Evolutionary conservation across 2,113 vertebrate species (phyloP).

Genomic region (Apus apus): DNA sequence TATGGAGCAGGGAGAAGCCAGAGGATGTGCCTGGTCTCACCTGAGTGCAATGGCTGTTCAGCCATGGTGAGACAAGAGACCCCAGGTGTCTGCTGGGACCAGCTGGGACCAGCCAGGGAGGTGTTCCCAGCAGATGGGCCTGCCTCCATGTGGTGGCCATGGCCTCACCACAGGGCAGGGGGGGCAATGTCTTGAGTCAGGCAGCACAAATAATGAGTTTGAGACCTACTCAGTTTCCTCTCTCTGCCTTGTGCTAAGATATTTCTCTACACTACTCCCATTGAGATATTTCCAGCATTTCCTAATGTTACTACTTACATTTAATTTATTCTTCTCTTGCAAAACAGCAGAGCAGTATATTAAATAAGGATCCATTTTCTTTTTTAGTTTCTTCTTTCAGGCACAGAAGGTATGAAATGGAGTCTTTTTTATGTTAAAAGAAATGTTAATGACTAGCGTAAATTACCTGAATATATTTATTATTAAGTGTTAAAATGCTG

Average conservation of each 20-base stretch:
- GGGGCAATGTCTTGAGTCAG: background rate
- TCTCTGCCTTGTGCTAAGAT: background rate
- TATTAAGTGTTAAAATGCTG: background rate
- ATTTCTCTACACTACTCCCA: background rate
- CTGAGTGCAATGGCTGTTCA: background rate
- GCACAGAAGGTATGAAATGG: background rate
- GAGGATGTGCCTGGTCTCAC: rapidly evolving
- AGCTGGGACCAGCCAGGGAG: background rate
- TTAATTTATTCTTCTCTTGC: background rate
- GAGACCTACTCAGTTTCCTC: background rate
- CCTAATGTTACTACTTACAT: background rate
- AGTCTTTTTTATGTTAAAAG: background rate
- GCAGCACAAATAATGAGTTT: background rate
- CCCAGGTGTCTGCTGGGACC: rapidly evolving
- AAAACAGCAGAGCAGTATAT: background rate
- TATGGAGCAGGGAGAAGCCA: background rate
- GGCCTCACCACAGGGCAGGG: too few species aligned
- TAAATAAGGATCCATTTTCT: background rate
- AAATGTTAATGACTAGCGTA: constrained; percentile 14
- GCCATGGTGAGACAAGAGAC: too few species aligned
- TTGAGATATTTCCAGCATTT: background rate
- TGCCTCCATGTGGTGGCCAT: rapidly evolving
- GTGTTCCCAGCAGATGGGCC: background rate
- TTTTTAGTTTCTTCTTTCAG: background rate
- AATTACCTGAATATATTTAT: constrained; percentile 16